phyloP scores from a whole-genome alignment of 2,888 invertebrate genomes.

The Napeogenes inachia region DNA sequence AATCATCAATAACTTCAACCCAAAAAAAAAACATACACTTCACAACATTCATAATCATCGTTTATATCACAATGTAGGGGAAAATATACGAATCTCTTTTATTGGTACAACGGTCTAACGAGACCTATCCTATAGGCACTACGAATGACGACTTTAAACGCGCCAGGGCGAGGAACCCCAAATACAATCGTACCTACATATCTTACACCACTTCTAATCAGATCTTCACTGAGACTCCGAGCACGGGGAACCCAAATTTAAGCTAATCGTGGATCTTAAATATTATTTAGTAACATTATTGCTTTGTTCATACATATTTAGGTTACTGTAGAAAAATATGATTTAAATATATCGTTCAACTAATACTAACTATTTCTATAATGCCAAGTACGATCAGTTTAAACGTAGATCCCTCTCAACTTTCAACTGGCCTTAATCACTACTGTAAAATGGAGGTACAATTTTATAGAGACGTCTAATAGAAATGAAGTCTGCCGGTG shows the following conservation, averaged over 20 bases:
- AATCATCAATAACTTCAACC: conserved; percentile 7
- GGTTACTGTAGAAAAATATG: conserved; percentile 6
- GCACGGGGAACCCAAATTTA: not conserved
- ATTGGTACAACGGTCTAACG: conserved; percentile 21
- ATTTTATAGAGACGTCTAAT: not conserved
- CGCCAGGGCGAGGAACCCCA: conserved; percentile 14
- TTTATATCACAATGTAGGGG: conserved; percentile 32
- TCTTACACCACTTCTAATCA: not conserved
- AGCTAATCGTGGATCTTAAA: not conserved
- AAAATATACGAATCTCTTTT: conserved; percentile 27
- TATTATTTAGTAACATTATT: conserved; percentile 2
- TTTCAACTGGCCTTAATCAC: conserved; percentile 3
- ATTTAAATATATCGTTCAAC: conserved; percentile 3
- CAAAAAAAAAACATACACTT: conserved; percentile 12
- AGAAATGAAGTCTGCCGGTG: conserved; percentile 15
- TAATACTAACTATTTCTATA: not conserved
- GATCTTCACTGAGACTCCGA: not conserved
- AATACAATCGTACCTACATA: not conserved
- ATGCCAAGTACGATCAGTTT: conserved; percentile 1
- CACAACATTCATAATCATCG: conserved; percentile 26
- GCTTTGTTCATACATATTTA: not conserved
- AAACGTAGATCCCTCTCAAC: no score
- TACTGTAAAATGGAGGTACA: not conserved
- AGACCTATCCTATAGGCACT: conserved; percentile 29
- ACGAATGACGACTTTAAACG: conserved; percentile 10